These are phyloP conservation scores for Xenopus laevis DNA, from an alignment of 2,113 vertebrate species.

Conservation along the genomic window DNA sequence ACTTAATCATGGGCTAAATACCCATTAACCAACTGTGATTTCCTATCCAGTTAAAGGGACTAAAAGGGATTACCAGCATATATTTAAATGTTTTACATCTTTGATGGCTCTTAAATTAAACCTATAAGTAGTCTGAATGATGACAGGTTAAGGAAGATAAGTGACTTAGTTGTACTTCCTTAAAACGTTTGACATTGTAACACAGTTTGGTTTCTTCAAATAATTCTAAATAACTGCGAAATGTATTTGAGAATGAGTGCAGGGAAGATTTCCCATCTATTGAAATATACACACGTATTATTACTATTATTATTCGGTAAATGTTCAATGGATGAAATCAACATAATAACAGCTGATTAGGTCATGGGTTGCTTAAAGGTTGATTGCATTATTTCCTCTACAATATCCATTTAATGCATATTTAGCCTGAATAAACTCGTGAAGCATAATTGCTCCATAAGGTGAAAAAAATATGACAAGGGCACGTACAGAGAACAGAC, in stretches of 20 bases:
- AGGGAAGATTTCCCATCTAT: background rate
- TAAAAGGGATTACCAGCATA: background rate
- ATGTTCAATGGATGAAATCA: constrained; percentile 18
- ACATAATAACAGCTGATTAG: constrained; percentile 41
- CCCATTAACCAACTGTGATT: no score
- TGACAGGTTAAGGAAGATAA: background rate
- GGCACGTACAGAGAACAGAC: constrained; percentile 3
- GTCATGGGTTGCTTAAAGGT: constrained; percentile 26
- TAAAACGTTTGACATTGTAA: background rate
- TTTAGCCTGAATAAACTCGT: background rate
- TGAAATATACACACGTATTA: background rate
- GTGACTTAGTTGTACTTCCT: background rate
- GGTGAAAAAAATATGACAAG: constrained; percentile 26
- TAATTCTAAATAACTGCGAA: background rate
- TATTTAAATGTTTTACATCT: background rate
- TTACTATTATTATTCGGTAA: background rate
- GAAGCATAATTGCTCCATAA: constrained; percentile 8
- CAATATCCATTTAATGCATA: constrained; percentile 2
- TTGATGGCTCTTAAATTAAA: background rate
- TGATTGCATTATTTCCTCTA: constrained; percentile 25
- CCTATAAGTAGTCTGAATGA: background rate
- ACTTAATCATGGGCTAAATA: no score
- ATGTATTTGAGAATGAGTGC: background rate
- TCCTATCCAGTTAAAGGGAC: no score
- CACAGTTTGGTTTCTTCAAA: background rate